Base-by-base conservation (phyloP, 2,113 vertebrate genomes). In the Ctenomys sociabilis region DNA sequence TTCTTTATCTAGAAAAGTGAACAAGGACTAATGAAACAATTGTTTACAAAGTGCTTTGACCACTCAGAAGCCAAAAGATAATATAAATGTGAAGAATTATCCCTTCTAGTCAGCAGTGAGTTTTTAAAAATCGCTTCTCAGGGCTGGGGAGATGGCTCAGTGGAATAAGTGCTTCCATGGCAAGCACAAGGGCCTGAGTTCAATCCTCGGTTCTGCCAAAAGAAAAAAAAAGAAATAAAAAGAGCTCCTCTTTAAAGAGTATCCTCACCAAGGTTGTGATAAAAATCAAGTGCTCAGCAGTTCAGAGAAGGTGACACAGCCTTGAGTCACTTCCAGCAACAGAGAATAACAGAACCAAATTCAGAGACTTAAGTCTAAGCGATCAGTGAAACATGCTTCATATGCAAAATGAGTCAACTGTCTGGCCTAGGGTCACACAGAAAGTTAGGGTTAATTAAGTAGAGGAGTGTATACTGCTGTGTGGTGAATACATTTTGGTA, bases 11-110 rank as follows among this genome's bases (percentile, higher is more conserved):
- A 94, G 84, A 21, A 90, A 94, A 90, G 68, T 90, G 57, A 26
- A 61, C 14, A 75, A 81, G 43, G 75, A 93, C 95, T 93, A 95
- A 93, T 94, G 88, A 96, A 49, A 93, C 64, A 96, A 63, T 96
- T 94, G 57, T 68, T 63, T 95, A 32, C 35, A 89, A 95, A 96
- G 16, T 8, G 4, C 52, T 96, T 85, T 30, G 83, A 89, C 24
- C 64, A 89, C 93, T 75, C n/a, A 73, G 68, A 68, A 96, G 63
- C 12, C 57, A 45, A 40, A 17, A 87, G n/a, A 82, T 12, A 22
- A 95, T 75, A 61, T 45, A 84, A 93, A 91, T 59, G 19, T 68
- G 66, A 77, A 37, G 70, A 90, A 90, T 87, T 32, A 68, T 40
- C 68, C 75, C 22, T 68, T 17, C 4, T 1, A 28, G 30, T 83